Percentiles rank a stretch among this genome's conserved stretches.
Evolutionary conservation across 2,113 vertebrate genomes (phyloP).

Genomic region (Passer montanus): DNA sequence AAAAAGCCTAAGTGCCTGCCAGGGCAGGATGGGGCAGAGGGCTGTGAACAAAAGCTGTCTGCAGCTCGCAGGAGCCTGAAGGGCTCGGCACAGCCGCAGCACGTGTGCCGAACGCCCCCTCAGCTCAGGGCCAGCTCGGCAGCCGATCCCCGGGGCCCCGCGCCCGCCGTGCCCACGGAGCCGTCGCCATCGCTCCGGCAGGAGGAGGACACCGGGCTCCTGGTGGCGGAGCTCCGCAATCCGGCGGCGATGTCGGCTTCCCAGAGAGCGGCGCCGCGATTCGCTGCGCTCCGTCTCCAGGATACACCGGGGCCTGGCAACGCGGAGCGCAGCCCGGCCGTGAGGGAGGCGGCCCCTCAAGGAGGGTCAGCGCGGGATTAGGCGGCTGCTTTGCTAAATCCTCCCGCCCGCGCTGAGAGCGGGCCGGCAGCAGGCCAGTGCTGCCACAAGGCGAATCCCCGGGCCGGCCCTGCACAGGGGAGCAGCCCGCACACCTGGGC

Average conservation of each 20-base stretch:
- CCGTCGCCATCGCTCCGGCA: not conserved
- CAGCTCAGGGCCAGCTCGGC: not conserved
- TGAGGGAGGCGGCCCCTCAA: not conserved
- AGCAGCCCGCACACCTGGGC: fast-evolving
- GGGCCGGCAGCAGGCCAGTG: not conserved
- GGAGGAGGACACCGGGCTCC: not conserved
- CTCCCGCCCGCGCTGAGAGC: not conserved
- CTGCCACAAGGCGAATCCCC: not conserved
- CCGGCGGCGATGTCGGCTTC: slow-evolving; percentile 35
- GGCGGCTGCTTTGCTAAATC: not conserved
- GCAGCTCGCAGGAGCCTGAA: slow-evolving; percentile 13
- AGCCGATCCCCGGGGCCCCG: not conserved
- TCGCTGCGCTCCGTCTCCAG: slow-evolving; percentile 69
- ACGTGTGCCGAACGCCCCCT: slow-evolving; percentile 30
- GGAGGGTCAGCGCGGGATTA: not conserved
- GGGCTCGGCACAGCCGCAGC: not conserved
- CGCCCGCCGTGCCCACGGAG: not conserved
- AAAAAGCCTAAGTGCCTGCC: not conserved
- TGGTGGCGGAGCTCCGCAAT: slow-evolving; percentile 36
- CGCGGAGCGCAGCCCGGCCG: not conserved
- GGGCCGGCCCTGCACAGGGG: fast-evolving
- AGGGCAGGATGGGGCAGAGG: not conserved
- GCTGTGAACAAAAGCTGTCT: not conserved
- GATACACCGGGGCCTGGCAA: slow-evolving; percentile 68
- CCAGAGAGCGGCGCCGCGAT: slow-evolving; percentile 60